Conservation (phyloP, 2,888 invertebrate genomes). For the Ametastegia equiseti region DNA sequence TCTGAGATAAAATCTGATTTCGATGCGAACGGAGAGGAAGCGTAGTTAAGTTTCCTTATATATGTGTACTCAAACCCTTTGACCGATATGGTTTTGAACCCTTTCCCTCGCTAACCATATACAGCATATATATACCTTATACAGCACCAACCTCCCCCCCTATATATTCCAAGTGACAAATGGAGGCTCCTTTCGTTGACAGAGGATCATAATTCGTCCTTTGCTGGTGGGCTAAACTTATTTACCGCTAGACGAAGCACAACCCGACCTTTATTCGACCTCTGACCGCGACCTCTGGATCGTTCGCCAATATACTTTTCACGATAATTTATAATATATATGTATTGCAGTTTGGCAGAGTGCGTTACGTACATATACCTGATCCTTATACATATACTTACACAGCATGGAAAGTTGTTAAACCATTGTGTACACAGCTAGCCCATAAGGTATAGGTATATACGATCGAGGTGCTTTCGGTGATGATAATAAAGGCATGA, state of each 20-base stretch:
- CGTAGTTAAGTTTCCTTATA: background rate
- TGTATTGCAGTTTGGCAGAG: background rate
- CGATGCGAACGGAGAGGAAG: too few relatives aligned
- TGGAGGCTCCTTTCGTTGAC: conserved; percentile 28
- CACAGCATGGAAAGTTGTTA: background rate
- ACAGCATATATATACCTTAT: too few relatives aligned
- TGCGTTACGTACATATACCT: background rate
- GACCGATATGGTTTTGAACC: background rate
- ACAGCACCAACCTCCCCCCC: background rate
- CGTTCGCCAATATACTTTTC: background rate
- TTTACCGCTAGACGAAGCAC: conserved; percentile 32
- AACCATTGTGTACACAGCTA: background rate
- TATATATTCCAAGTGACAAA: conserved; percentile 30
- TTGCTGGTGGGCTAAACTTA: conserved; percentile 26
- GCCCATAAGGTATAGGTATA: background rate
- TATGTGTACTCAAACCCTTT: background rate
- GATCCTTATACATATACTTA: background rate
- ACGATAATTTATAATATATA: background rate
- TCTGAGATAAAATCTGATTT: background rate
- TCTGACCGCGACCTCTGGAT: conserved; percentile 27
- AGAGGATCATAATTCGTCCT: conserved; percentile 39
- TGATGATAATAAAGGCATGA: conserved; percentile 15
- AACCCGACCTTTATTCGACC: conserved; percentile 33
- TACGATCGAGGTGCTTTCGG: background rate
- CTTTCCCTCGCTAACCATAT: background rate